Base-by-base conservation (phyloP, 2,888 invertebrate species). In the Sclerodermus sp. region DNA sequence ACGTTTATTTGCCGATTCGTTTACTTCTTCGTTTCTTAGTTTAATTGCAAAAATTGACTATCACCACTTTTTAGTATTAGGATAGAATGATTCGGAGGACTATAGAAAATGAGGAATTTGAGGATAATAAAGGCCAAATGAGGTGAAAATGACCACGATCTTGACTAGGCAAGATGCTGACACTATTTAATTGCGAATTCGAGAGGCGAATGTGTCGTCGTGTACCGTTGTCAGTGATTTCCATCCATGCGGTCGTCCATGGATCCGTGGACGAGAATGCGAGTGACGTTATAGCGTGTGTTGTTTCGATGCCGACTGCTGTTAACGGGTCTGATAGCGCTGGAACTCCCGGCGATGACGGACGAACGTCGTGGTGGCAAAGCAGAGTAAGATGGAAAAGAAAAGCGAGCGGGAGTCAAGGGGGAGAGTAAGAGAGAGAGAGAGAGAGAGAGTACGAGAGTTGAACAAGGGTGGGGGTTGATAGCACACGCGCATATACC, bases 301-400 rank as follows among this genome's bases (percentile, higher is more conserved):
- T n/a, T n/a, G n/a, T 68, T 67, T 69, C 71, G 67, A 64, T 65
- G 66, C 67, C 71, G 71, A 75, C 74, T 74, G 73, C 70, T 69
- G 74, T 75, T 75, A 73, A 75, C 73, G 67, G 67, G 58, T 68
- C 70, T 64, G 71, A 71, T 69, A 70, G 70, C 61, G 64, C 68
- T 58, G 64, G 61, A 57, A 66, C 65, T 63, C 66, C 62, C 63
- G 61, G 66, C 68, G 70, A 69, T 68, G 69, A 71, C 71, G 71
- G 68, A 63, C 70, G 66, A 66, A 68, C 66, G 61, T 63, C 62
- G 58, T 48, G n/a, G n/a, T n/a, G 55, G 41, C 47, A 42, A 49
- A 48, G 47, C 43, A 52, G 48, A 46, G 52, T 36, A 45, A 46
- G 45, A 53, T 53, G 47, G 53, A 48, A 41, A 44, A 48, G 45